These are phyloP conservation scores for Bothrops alternatus DNA, from an alignment of 2,797 vertebrate genomes.

Conservation along the genomic window DNA sequence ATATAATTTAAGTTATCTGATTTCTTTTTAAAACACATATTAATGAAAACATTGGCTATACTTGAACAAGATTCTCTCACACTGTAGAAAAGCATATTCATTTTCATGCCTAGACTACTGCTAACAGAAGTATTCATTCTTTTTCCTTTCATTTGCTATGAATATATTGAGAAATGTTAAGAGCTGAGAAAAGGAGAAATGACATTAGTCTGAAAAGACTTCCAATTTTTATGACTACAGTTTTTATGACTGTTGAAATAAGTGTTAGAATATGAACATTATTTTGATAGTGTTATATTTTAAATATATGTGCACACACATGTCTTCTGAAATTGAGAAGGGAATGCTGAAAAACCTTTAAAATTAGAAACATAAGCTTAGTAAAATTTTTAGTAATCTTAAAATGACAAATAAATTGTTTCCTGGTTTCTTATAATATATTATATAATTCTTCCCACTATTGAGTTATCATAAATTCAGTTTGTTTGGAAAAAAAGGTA, in stretches of 20 bases:
- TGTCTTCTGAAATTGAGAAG: background rate
- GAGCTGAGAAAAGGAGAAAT: background rate
- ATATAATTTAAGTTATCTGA: slow-evolving; percentile 24
- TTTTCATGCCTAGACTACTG: background rate
- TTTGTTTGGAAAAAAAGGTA: background rate
- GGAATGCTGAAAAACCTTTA: background rate
- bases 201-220: background rate
- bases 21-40: slow-evolving; percentile 9
- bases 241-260: background rate
- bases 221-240: background rate
- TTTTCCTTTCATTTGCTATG: background rate
- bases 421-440: background rate
- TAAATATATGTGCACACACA: background rate
- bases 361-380: background rate
- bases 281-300: background rate
- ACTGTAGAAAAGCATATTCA: background rate
- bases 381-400: background rate
- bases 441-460: background rate
- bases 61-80: background rate
- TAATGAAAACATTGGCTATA: background rate
- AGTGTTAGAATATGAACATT: background rate
- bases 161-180: background rate
- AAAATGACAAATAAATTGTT: background rate
- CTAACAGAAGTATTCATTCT: background rate
- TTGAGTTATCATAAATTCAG: background rate